phyloP scores from a whole-genome alignment of 2,888 invertebrate genomes.

The Scrobipalpa atriplicella region DNA sequence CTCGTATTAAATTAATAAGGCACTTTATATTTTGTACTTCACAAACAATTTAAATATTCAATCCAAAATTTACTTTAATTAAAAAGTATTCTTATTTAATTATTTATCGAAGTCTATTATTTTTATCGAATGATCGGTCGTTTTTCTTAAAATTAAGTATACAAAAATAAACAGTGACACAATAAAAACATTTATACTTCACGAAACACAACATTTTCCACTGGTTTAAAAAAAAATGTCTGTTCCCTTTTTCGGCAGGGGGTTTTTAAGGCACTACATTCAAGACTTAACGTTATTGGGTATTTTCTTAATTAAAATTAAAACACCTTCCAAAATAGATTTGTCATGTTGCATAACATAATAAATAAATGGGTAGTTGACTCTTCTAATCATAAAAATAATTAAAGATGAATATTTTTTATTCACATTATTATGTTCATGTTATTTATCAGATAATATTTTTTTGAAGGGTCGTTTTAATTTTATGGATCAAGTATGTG shows the following conservation, averaged over 20 bases:
- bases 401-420: too few relatives aligned
- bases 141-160: not conserved
- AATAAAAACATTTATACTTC: not conserved
- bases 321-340: not conserved
- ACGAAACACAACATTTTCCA: not conserved
- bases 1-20: not conserved
- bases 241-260: too few relatives aligned
- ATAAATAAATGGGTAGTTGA: not conserved
- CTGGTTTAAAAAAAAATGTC: not conserved
- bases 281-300: not conserved
- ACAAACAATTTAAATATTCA: not conserved
- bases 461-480: too few relatives aligned
- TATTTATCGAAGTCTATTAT: not conserved
- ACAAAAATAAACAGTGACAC: conserved; percentile 2
- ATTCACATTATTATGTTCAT: too few relatives aligned
- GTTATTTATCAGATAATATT: too few relatives aligned
- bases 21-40: conserved; percentile 14
- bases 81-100: not conserved
- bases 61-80: too few relatives aligned
- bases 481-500: too few relatives aligned
- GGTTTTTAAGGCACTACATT: not conserved
- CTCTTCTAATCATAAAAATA: not conserved
- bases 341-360: not conserved
- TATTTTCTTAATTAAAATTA: not conserved
- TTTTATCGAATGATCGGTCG: not conserved